Evolutionary conservation across 2,888 invertebrate genomes (phyloP), one percentile per base, ranked within the genome.

Genomic region (Peribatodes rhomboidaria): DNA sequence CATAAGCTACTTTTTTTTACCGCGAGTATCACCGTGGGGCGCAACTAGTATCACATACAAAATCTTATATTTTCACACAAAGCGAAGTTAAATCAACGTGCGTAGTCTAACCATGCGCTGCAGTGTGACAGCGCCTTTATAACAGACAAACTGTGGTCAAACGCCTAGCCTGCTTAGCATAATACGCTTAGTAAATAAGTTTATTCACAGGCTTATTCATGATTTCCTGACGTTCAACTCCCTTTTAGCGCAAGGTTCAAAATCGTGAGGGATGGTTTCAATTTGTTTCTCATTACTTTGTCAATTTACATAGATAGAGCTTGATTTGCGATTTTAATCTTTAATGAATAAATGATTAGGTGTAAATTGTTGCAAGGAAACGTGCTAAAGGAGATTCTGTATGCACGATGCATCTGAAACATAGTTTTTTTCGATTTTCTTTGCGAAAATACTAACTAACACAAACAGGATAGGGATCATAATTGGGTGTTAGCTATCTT

Each of bases 251-350:
- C 16, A 60, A 52, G 14, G 31, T 16, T 22, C 18, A 54, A 61
- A 54, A 41, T 57, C 0, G 27, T 20, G 39, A 37, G 14, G 16
- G 20, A 50, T 35, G 65, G 39, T 41, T 39, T 20, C 65, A 66
- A 68, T 80, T 66, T 73, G 70, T 69, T 73, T 69, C 63, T 66
- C 66, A 72, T 78, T 76, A 77, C 72, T 53, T 66, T 67, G 58
- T 67, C 72, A 70, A 86, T 88, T 86, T 85, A 82, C 84, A 86
- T 85, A 70, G 74, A 78, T 76, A 85, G 67, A 67, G 76, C 73
- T 67, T 72, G 75, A 77, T 80, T 79, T 78, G 71, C 68, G 72
- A 82, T 74, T 77, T 75, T 75, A 70, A 78, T 77, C 73, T 74
- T 69, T 82, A 78, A 80, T 79, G 73, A 70, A 76, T 77, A 72